phyloP scores from a whole-genome alignment of 2,113 vertebrate species.

The Corythornis madagascariensis region DNA sequence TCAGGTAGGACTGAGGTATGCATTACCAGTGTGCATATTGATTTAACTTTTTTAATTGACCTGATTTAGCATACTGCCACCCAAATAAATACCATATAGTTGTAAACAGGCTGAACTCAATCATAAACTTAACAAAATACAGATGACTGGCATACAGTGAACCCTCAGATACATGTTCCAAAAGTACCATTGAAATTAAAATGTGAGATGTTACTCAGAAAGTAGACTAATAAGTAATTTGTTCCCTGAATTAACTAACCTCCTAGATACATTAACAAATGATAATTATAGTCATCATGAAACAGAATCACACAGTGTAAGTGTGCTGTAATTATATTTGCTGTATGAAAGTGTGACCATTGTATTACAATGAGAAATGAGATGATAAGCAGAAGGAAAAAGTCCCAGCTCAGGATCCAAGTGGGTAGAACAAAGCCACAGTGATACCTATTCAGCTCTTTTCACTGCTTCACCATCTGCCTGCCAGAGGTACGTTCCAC shows the following conservation, averaged over 20 bases:
- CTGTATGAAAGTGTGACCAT: neutral
- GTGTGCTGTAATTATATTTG: slow-evolving; percentile 39
- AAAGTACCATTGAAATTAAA: neutral
- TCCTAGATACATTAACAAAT: neutral
- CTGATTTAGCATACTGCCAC: neutral
- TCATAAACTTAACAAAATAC: neutral
- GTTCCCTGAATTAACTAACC: slow-evolving; percentile 14
- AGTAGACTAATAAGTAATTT: slow-evolving; percentile 1
- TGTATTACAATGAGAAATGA: slow-evolving; percentile 15
- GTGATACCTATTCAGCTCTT: neutral
- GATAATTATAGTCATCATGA: slow-evolving; percentile 53
- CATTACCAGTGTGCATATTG: neutral
- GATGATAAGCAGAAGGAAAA: slow-evolving; percentile 13
- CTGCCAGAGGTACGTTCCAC: neutral
- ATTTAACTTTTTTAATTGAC: neutral
- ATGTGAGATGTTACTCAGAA: neutral
- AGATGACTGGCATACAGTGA: neutral
- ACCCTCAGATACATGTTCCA: neutral
- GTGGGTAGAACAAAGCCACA: neutral
- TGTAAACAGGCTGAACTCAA: neutral
- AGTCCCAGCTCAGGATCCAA: slow-evolving; percentile 14
- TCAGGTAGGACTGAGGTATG: neutral
- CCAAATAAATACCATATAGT: neutral
- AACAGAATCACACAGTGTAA: slow-evolving; percentile 4
- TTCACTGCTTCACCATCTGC: neutral